Evolutionary conservation across 1,140 invertebrate species (phyloP).

Genomic region (Glomeris maerens): DNA sequence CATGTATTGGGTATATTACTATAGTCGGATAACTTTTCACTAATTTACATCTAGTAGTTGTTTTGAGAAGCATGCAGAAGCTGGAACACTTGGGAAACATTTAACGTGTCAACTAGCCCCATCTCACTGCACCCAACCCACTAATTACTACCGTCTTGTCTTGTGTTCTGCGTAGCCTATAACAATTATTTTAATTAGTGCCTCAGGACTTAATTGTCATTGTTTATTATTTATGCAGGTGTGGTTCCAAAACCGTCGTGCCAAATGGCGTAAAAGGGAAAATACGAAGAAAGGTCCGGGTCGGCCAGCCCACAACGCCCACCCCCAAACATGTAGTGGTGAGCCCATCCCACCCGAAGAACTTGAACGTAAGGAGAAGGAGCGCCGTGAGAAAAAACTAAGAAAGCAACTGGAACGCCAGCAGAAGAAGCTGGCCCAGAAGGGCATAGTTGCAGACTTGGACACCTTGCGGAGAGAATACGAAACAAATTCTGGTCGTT

Average conservation of each 20-base stretch:
- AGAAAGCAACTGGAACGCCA: conserved; percentile 84
- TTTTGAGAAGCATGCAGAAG: no score
- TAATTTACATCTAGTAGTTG: no score
- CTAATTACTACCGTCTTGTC: no score
- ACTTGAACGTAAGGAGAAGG: conserved; percentile 63
- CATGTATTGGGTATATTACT: no score
- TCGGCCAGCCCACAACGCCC: conserved; percentile 93
- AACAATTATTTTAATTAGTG: not conserved
- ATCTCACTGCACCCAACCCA: no score
- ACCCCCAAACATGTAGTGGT: conserved; percentile 92
- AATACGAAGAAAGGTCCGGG: conserved; percentile 98
- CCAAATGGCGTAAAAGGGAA: conserved; percentile 98
- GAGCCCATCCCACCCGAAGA: conserved; percentile 93
- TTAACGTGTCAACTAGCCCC: no score
- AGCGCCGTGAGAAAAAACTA: conserved; percentile 44
- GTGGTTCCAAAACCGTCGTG: conserved; percentile 98
- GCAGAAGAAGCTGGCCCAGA: conserved; percentile 72
- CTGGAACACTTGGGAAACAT: no score
- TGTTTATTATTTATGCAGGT: conserved; percentile 50
- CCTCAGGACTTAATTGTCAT: not conserved
- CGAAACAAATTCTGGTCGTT: conserved; percentile 36
- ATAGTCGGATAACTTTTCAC: no score
- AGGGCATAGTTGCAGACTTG: conserved; percentile 73
- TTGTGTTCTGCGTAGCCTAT: no score
- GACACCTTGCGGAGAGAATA: conserved; percentile 61